A percentile compares a stretch with the other conserved stretches of the same genome.
Conservation (phyloP, 2,113 vertebrate genomes). For the Laterallus jamaicensis region DNA sequence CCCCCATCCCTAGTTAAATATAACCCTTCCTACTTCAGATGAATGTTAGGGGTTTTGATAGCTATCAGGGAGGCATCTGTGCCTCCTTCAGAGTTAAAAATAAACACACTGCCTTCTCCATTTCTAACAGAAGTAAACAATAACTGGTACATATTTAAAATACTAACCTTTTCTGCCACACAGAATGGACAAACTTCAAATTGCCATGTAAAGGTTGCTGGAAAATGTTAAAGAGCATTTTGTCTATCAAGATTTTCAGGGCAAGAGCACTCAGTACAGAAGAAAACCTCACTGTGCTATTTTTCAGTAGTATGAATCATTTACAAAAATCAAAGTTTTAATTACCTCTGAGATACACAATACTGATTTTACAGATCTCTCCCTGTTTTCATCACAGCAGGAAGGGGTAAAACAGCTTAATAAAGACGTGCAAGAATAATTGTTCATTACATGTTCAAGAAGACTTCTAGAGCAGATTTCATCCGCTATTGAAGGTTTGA, state of each 20-base stretch:
- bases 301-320: background rate
- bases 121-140: background rate
- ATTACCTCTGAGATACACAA: background rate
- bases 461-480: background rate
- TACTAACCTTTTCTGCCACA: background rate
- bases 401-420: background rate
- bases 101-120: background rate
- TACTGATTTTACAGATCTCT: background rate
- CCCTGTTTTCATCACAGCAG: background rate
- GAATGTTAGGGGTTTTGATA: background rate
- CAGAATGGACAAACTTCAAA: background rate
- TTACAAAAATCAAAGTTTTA: conserved; percentile 6
- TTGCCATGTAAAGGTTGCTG: background rate
- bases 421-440: background rate
- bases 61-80: background rate
- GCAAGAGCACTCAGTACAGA: background rate
- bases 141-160: background rate
- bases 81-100: background rate
- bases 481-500: background rate
- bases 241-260: background rate
- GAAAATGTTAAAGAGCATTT: background rate
- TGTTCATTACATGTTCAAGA: background rate
- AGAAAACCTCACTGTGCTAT: background rate
- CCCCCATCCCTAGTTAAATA: background rate
- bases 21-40: background rate